These are phyloP conservation scores for Schizothorax lantsangensis DNA, from an alignment of 2,797 vertebrate species.

Conservation along the genomic window DNA sequence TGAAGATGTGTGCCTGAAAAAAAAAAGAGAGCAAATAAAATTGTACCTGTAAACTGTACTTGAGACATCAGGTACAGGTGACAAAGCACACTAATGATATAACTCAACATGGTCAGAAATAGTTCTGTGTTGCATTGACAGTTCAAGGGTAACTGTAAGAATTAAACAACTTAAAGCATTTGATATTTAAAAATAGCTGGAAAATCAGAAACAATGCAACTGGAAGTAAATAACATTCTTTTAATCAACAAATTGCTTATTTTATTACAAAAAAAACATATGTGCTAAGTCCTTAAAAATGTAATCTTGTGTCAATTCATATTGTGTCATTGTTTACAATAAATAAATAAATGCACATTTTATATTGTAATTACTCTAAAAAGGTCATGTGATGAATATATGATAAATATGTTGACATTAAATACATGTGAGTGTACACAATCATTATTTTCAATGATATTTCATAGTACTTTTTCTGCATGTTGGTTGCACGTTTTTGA, in stretches of 20 bases:
- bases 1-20: constrained; percentile 64
- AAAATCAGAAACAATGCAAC: not conserved
- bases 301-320: no score
- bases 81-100: not conserved
- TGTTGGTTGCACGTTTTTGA: not conserved
- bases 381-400: not conserved
- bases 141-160: not conserved
- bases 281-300: not conserved
- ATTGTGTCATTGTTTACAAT: no score
- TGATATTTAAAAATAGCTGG: not conserved
- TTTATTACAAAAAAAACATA: not conserved
- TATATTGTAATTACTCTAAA: not conserved
- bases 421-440: not conserved
- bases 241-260: not conserved
- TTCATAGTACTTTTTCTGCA: not conserved
- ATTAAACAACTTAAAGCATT: not conserved
- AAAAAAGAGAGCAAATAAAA: constrained; percentile 51
- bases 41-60: constrained; percentile 7
- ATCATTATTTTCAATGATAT: not conserved
- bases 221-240: not conserved
- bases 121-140: not conserved
- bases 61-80: constrained; percentile 18
- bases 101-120: not conserved
- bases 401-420: not conserved
- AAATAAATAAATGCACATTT: not conserved